These are phyloP conservation scores for Conus canariensis DNA, from an alignment of 2,888 invertebrate genomes.

Conservation along the genomic window DNA sequence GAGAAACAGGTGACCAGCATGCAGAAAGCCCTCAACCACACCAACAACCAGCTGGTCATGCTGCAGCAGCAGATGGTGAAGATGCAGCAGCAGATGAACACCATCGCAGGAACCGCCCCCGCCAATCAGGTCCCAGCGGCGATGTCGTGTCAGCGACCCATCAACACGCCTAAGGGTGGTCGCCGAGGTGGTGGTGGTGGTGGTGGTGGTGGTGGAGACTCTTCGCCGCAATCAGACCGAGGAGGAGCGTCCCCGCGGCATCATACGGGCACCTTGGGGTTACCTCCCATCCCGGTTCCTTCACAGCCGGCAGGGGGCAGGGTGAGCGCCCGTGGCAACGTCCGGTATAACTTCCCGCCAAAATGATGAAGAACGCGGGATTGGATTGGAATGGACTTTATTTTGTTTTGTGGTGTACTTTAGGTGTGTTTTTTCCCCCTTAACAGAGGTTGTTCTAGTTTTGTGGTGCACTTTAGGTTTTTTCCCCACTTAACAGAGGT, in stretches of 20 bases:
- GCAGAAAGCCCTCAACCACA: constrained; percentile 7
- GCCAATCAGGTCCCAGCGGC: neutral
- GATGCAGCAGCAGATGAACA: constrained; percentile 25
- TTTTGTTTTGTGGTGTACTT: neutral
- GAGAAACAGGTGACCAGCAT: neutral
- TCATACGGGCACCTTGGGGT: neutral
- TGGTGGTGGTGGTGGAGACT: neutral
- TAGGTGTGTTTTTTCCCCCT: neutral
- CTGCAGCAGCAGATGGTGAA: constrained; percentile 6
- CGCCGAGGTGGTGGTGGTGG: neutral
- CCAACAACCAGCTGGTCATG: neutral
- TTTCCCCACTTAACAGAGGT: too few species aligned
- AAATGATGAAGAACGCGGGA: neutral
- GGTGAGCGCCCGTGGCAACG: neutral
- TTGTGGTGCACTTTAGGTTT: too few species aligned
- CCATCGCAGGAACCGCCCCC: neutral
- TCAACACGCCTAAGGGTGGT: neutral
- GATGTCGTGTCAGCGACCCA: neutral
- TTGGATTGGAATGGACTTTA: neutral
- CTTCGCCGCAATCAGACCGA: neutral
- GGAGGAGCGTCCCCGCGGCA: neutral
- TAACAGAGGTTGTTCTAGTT: too few species aligned
- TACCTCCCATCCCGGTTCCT: constrained; percentile 22
- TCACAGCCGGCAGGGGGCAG: neutral
- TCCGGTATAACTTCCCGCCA: neutral